Percentiles rank a stretch among this genome's conserved stretches.
phyloP scores from a whole-genome alignment of 1,140 invertebrate genomes.

The Cydia amplana region DNA sequence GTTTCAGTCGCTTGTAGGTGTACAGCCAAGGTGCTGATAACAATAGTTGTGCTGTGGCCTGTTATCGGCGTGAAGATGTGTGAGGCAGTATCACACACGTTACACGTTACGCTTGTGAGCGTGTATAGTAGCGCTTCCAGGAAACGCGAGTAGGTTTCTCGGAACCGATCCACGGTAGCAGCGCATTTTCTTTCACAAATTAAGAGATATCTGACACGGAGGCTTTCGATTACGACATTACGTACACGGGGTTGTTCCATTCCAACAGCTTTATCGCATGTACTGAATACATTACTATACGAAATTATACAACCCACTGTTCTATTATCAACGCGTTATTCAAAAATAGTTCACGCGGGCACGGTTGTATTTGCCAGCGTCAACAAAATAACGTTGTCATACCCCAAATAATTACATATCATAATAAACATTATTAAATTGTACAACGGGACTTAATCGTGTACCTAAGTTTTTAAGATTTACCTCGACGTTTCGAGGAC shows the following conservation, averaged over 20 bases:
- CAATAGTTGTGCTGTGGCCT: slow-evolving; percentile 12
- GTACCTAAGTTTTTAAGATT: too few species aligned
- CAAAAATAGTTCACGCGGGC: neutral
- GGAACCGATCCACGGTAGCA: slow-evolving; percentile 71
- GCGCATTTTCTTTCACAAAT: slow-evolving; percentile 75
- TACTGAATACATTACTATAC: neutral
- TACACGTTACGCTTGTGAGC: slow-evolving; percentile 54
- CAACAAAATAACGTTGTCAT: neutral
- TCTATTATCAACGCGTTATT: neutral
- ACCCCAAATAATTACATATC: too few species aligned
- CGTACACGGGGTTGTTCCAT: neutral
- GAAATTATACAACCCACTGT: neutral
- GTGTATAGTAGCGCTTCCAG: slow-evolving; percentile 73
- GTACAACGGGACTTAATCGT: too few species aligned
- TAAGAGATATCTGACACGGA: slow-evolving; percentile 48
- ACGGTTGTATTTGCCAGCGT: neutral
- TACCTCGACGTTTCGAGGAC: too few species aligned
- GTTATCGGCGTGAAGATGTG: slow-evolving; percentile 59
- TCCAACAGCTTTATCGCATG: neutral
- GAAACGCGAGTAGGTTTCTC: slow-evolving; percentile 74
- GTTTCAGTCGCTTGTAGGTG: neutral
- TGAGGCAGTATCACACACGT: slow-evolving; percentile 43
- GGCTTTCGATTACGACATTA: neutral
- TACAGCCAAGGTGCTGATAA: slow-evolving; percentile 18
- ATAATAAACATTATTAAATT: too few species aligned